Evolutionary conservation across 2,113 vertebrate genomes (phyloP).

Genomic region (Eonycteris spelaea): DNA sequence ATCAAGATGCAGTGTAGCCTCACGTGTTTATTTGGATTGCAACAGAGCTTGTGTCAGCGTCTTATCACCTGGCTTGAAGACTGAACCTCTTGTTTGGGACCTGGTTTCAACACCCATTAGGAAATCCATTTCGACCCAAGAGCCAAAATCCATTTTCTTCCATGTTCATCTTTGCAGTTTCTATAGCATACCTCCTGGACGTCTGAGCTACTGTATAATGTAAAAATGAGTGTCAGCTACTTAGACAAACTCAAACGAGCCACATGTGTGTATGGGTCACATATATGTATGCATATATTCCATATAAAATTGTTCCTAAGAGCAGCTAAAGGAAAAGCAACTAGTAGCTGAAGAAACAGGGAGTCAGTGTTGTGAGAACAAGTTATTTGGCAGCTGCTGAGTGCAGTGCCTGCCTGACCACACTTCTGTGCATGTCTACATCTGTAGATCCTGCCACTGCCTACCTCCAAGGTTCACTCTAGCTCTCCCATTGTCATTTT

Average conservation of each 20-base stretch:
- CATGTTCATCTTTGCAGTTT: not conserved
- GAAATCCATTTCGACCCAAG: not conserved
- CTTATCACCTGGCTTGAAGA: not conserved
- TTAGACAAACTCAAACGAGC: slow-evolving; percentile 21
- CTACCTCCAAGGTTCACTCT: not conserved
- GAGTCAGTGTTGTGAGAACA: not conserved
- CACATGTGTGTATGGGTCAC: not conserved
- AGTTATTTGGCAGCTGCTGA: not conserved
- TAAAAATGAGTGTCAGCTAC: slow-evolving; percentile 49
- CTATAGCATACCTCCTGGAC: not conserved
- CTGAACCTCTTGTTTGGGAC: not conserved
- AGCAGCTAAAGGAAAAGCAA: not conserved
- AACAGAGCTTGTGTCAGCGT: not conserved
- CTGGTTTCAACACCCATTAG: slow-evolving; percentile 47
- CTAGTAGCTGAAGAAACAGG: not conserved
- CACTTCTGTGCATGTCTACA: not conserved
- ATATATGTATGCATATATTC: not conserved
- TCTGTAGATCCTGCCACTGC: not conserved
- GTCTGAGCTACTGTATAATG: slow-evolving; percentile 18
- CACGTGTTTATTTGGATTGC: not conserved
- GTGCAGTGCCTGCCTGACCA: not conserved
- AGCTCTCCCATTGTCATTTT: not conserved
- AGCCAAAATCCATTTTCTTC: not conserved
- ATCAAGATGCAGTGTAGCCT: not conserved
- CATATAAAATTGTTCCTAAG: not conserved